A percentile compares a stretch with the other conserved stretches of the same genome.
These are phyloP conservation scores for Aphidoletes aphidimyza DNA, from an alignment of 2,888 invertebrate species.

Conservation along the genomic window DNA sequence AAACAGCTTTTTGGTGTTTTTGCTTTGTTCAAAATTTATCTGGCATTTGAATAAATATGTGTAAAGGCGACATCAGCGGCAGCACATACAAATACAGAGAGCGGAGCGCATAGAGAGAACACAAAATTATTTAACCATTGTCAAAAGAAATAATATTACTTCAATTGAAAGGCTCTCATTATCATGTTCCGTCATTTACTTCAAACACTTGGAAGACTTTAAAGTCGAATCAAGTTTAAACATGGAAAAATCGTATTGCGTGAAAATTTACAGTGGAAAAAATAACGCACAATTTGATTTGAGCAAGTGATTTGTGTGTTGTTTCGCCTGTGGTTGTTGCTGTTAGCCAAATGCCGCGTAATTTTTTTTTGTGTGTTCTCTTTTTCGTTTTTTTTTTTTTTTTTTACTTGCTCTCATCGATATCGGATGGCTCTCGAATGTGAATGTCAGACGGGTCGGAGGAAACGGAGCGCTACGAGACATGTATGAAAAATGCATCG, in stretches of 20 bases:
- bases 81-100: not conserved
- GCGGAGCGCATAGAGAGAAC: not conserved
- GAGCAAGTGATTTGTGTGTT: not conserved
- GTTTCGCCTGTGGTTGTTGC: not conserved
- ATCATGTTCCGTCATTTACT: not conserved
- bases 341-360: not conserved
- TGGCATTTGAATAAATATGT: not conserved
- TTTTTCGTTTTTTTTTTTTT: not conserved
- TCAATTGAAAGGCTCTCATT: not conserved
- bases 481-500: conserved; percentile 37
- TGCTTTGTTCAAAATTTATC: not conserved
- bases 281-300: not conserved
- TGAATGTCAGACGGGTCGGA: not conserved
- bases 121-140: not conserved
- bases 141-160: not conserved
- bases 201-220: not conserved
- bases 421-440: no score
- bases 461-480: conserved; percentile 2
- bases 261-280: not conserved
- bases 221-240: not conserved
- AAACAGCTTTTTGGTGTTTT: conserved; percentile 1
- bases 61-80: no score
- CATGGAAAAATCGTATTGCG: not conserved
- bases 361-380: not conserved
- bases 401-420: not conserved